A percentile compares a stretch with the other conserved stretches of the same genome.
phyloP scores from a whole-genome alignment of 53 echinoderm and acorn worm genomes.

The Echinometra lucunter region DNA sequence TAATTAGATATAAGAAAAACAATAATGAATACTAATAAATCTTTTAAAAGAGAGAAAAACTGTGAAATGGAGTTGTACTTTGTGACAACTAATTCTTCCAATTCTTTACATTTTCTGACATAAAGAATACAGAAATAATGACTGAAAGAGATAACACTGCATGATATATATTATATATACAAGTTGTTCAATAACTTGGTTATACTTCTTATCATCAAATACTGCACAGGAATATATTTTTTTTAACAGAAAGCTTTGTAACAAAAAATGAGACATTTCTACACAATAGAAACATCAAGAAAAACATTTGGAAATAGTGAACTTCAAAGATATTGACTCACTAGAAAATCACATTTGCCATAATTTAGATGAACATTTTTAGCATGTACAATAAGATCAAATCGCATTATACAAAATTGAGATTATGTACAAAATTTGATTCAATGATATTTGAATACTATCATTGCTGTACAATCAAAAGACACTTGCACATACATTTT shows the following conservation, averaged over 20 bases:
- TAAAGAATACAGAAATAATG: conserved; percentile 27
- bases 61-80: neutral
- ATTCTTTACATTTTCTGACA: neutral
- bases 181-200: neutral
- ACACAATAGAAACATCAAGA: neutral
- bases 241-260: conserved; percentile 11
- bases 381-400: neutral
- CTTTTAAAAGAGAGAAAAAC: neutral
- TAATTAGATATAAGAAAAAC: neutral
- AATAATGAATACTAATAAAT: too few relatives aligned
- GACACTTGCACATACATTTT: conserved; percentile 20
- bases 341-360: neutral
- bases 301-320: neutral
- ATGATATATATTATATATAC: conserved; percentile 47
- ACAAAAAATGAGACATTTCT: neutral
- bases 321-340: neutral
- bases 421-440: conserved; percentile 39
- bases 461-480: conserved; percentile 11
- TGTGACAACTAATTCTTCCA: neutral
- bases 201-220: conserved; percentile 18
- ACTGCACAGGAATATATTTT: conserved; percentile 13
- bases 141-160: neutral
- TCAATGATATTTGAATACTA: conserved; percentile 46
- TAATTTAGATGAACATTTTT: neutral
- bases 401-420: conserved; percentile 25